phyloP scores from a whole-genome alignment of 2,113 vertebrate species.

The Lamprologus ornatipinnis region DNA sequence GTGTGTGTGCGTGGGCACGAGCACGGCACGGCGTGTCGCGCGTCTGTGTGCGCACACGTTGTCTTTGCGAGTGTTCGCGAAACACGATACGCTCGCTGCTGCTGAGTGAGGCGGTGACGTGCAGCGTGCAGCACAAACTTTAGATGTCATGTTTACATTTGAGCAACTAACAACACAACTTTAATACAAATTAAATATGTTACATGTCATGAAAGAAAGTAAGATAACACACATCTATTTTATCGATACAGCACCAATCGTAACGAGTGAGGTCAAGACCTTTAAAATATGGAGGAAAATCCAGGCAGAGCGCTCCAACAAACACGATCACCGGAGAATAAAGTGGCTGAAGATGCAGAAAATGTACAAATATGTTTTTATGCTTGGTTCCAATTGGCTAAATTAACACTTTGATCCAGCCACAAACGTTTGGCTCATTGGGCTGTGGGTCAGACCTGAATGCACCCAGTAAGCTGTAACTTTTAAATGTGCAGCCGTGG shows the following conservation, averaged over 20 bases:
- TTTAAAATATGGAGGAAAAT: background rate
- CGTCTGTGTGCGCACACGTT: background rate
- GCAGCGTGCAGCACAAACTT: background rate
- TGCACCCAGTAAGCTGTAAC: background rate
- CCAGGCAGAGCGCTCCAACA: background rate
- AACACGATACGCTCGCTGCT: background rate
- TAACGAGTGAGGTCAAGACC: background rate
- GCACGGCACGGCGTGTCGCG: background rate
- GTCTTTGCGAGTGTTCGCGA: background rate
- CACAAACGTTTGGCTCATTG: background rate
- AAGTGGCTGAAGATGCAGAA: background rate
- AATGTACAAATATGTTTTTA: background rate
- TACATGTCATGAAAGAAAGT: background rate
- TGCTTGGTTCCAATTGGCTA: background rate
- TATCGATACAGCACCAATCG: fast-evolving
- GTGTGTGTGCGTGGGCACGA: background rate
- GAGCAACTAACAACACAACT: background rate
- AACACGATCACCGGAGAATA: fast-evolving
- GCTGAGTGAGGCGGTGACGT: background rate
- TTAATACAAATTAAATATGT: fast-evolving
- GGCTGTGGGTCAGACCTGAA: background rate
- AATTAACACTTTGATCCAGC: background rate
- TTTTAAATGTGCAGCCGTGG: background rate
- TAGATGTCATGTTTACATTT: background rate
- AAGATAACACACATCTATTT: background rate